Base-by-base conservation (phyloP, 2,113 vertebrate species). In the Lethenteron reissneri region DNA sequence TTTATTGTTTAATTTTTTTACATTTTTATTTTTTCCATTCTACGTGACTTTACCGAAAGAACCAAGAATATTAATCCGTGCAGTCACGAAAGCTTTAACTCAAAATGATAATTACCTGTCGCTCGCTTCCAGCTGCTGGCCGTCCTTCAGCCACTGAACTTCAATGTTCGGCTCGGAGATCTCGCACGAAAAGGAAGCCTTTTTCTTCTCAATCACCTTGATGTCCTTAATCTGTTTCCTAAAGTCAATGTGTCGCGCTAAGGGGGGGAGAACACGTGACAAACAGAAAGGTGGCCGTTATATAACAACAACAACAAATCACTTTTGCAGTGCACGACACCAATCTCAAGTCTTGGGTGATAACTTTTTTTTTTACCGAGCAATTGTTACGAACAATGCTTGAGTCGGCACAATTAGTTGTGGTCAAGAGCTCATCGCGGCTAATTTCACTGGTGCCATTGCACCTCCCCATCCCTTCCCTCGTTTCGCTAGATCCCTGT, bases 171-270 rank as follows among this genome's bases (percentile, higher is more conserved):
- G 94, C 78, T 99, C 92, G 64, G 92, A 95, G 72, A 99, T 77
- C 80, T 99, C 94, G 76, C 94, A 99, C 75, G 97, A 92, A 80
- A 97, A 97, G 71, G 87, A 78, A 3, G 88, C 91, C 80, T 88
- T 88, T 78, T 89, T 97, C 82, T 94, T 99, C 79, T 99, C 94
- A 1, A 89, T 87, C 76, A 99, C 82, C 75, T 94, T 99, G 59
- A 99, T 92, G 76, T 99, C 91, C 75, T 90, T 96, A 74, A 99
- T 96, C 71, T 88, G 94, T 77, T 97, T 99, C 75, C 88, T 90
- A 81, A 99, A 95, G 76, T 99, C 92, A 79, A 99, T 89, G 72
- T 95, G 81, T 70, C 92, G 92, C 78, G 94, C 94, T 99, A 76
- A 41, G 41, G 41, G 41, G 41, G 41, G n/a, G 58, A 59, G 77